A percentile compares a stretch with the other conserved stretches of the same genome.
These are phyloP conservation scores for Apodemia duryi DNA, from an alignment of 2,888 invertebrate genomes.

Conservation along the genomic window DNA sequence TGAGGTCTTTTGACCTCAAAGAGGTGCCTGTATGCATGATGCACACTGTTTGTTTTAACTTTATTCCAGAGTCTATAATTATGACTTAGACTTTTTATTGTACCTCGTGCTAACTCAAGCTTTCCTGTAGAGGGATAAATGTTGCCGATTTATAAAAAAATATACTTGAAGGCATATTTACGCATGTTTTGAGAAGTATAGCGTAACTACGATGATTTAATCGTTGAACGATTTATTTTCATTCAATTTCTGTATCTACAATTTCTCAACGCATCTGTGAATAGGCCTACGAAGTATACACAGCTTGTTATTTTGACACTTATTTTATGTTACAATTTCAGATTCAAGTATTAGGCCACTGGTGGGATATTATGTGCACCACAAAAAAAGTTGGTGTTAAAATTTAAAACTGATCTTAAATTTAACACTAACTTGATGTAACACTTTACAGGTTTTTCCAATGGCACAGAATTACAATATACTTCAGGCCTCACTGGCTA, in stretches of 20 bases:
- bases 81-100: slow-evolving; percentile 41
- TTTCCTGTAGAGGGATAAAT: slow-evolving; percentile 7
- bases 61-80: slow-evolving; percentile 40
- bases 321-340: background rate
- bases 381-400: background rate
- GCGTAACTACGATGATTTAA: background rate
- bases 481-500: slow-evolving; percentile 81
- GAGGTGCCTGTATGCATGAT: slow-evolving; percentile 35
- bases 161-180: background rate
- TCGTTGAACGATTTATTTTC: background rate
- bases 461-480: slow-evolving; percentile 87
- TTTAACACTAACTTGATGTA: slow-evolving; percentile 28
- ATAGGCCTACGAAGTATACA: background rate
- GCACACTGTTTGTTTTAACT: slow-evolving; percentile 27
- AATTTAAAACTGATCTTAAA: background rate
- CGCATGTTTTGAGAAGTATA: background rate
- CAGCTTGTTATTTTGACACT: background rate
- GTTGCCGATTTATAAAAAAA: slow-evolving; percentile 1
- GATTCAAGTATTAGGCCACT: background rate
- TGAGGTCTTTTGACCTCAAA: slow-evolving; percentile 42
- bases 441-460: slow-evolving; percentile 81
- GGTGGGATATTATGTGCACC: background rate
- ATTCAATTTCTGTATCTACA: background rate
- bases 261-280: background rate
- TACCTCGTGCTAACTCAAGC: slow-evolving; percentile 27